phyloP scores from a whole-genome alignment of 2,888 invertebrate species.

The Cabera pusaria region DNA sequence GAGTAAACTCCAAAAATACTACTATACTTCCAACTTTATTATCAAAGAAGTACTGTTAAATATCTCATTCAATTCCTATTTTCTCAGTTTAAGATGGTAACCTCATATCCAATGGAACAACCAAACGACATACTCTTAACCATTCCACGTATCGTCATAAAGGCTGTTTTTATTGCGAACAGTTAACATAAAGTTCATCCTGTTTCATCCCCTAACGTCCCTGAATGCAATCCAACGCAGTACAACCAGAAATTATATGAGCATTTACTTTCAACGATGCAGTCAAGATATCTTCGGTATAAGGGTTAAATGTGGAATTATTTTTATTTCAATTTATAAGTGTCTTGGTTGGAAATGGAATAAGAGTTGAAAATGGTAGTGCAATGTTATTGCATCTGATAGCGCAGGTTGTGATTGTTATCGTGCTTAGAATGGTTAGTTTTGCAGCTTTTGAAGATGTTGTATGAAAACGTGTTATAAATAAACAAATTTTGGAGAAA shows the following conservation, averaged over 20 bases:
- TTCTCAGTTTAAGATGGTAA: slow-evolving; percentile 3
- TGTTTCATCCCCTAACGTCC: slow-evolving; percentile 74
- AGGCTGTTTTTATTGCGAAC: slow-evolving; percentile 79
- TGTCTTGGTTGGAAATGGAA: slow-evolving; percentile 26
- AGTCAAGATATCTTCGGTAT: slow-evolving; percentile 71
- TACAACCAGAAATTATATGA: slow-evolving; percentile 72
- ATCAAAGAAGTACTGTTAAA: too few species aligned
- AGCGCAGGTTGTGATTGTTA: slow-evolving; percentile 1
- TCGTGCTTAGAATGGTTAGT: not conserved
- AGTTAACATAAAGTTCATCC: slow-evolving; percentile 79
- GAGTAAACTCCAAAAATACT: too few species aligned
- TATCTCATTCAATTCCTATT: slow-evolving; percentile 1
- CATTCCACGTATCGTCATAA: slow-evolving; percentile 80
- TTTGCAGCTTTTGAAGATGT: too few species aligned
- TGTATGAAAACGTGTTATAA: too few species aligned
- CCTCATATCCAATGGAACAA: slow-evolving; percentile 38
- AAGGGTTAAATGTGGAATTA: slow-evolving; percentile 64
- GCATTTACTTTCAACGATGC: slow-evolving; percentile 81
- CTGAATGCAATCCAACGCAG: slow-evolving; percentile 79
- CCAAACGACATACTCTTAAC: slow-evolving; percentile 64
- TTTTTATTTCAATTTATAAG: slow-evolving; percentile 56
- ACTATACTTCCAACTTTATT: too few species aligned
- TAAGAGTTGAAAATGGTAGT: slow-evolving; percentile 8
- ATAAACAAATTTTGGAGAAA: too few species aligned
- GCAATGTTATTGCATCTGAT: slow-evolving; percentile 4